Conservation (phyloP, 2,113 vertebrate genomes). For the Promerops cafer region DNA sequence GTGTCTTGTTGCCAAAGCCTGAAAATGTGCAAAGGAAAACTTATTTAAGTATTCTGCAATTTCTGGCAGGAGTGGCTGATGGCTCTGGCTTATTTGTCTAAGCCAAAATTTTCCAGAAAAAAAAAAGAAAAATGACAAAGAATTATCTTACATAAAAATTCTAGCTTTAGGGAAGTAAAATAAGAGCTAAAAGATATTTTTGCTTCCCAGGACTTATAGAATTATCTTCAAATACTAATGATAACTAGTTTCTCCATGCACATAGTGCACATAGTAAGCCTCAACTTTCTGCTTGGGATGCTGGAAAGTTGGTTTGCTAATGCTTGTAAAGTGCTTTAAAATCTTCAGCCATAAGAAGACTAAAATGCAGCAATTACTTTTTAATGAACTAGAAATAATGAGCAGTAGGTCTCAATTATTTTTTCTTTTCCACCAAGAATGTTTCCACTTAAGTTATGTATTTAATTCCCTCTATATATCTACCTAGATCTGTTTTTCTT, state of each 20-base stretch:
- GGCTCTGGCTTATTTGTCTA: background rate
- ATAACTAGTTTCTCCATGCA: background rate
- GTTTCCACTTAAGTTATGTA: background rate
- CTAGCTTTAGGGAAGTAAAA: background rate
- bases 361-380: slow-evolving; percentile 27
- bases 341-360: background rate
- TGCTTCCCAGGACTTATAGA: background rate
- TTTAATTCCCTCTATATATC: background rate
- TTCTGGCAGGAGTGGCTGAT: background rate
- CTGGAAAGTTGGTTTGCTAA: background rate
- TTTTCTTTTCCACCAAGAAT: background rate
- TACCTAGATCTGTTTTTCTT: background rate
- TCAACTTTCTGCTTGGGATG: background rate
- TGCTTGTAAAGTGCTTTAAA: background rate
- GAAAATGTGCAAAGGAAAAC: background rate
- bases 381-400: slow-evolving; percentile 27
- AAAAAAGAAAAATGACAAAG: background rate
- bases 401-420: background rate
- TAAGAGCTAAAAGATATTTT: background rate
- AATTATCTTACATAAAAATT: background rate
- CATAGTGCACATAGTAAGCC: background rate
- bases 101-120: background rate
- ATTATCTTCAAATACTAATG: background rate
- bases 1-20: background rate
- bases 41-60: background rate